Percentiles rank a stretch among this genome's conserved stretches.
Evolutionary conservation across 2,888 invertebrate genomes (phyloP).

Genomic region (Zhuqinia jingwanae): DNA sequence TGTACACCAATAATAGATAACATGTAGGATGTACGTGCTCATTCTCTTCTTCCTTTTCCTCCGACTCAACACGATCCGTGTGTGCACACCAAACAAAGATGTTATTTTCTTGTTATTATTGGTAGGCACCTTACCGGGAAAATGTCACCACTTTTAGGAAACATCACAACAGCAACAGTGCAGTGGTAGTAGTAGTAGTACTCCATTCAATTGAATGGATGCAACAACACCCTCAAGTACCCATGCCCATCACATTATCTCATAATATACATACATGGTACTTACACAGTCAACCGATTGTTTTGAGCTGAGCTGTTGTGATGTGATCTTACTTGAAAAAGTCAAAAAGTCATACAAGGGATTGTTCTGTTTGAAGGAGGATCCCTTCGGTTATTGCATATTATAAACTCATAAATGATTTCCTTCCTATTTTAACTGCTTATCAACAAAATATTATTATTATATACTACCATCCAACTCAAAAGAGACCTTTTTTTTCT

Average conservation of each 20-base stretch:
- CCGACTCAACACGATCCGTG: neutral
- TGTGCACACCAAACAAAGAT: conserved; percentile 64
- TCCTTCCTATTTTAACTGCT: conserved; percentile 70
- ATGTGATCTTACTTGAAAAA: conserved; percentile 26
- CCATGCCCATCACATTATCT: neutral
- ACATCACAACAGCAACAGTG: neutral
- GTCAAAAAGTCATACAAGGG: conserved; percentile 47
- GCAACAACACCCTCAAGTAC: conserved; percentile 47
- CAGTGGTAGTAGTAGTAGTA: too few relatives aligned
- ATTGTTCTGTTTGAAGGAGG: conserved; percentile 58
- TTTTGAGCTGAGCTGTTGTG: too few relatives aligned
- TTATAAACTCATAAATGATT: conserved; percentile 74
- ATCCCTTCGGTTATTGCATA: conserved; percentile 71
- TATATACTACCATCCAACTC: neutral
- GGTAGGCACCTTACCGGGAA: conserved; percentile 70
- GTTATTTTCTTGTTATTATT: conserved; percentile 33
- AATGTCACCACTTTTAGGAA: conserved; percentile 65
- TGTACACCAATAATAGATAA: conserved; percentile 58
- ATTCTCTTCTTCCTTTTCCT: conserved; percentile 23
- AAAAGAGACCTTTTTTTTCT: conserved; percentile 17
- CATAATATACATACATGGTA: neutral
- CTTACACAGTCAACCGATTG: too few relatives aligned
- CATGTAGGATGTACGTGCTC: conserved; percentile 71
- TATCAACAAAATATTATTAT: conserved; percentile 64
- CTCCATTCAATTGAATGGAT: conserved; percentile 37